Conservation (phyloP, 2,888 invertebrate species). For the Auanema sp. region DNA sequence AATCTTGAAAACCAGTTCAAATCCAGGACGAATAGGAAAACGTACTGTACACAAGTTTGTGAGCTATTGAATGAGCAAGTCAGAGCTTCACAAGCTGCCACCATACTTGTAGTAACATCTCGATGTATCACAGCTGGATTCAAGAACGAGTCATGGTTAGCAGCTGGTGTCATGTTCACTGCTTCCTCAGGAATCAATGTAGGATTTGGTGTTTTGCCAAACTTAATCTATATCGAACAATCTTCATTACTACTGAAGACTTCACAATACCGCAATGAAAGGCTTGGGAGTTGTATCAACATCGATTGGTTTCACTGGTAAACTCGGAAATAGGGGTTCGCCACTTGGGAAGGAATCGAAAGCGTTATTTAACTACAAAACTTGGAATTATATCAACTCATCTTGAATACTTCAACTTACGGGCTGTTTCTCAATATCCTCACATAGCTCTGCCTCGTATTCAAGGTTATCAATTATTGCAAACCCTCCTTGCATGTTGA, state of each 20-base stretch:
- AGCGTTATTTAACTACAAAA: no score
- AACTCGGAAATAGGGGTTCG: slow-evolving; percentile 14
- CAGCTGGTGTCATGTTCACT: neutral
- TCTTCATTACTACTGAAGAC: slow-evolving; percentile 9
- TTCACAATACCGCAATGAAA: neutral
- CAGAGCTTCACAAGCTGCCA: slow-evolving; percentile 34
- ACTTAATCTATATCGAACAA: neutral
- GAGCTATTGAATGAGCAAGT: slow-evolving; percentile 46
- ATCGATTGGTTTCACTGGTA: slow-evolving; percentile 11
- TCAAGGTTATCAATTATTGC: slow-evolving; percentile 62
- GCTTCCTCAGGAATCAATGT: neutral
- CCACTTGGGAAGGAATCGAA: no score
- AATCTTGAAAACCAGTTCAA: no score
- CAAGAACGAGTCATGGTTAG: neutral
- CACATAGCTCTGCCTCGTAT: slow-evolving; percentile 58
- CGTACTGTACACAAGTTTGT: slow-evolving; percentile 35
- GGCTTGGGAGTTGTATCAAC: neutral
- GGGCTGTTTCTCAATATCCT: neutral
- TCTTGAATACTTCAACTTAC: no score
- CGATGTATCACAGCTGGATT: neutral
- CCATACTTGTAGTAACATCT: neutral
- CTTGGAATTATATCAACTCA: no score
- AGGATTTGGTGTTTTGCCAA: neutral
- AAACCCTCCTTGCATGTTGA: slow-evolving; percentile 56
- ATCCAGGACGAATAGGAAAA: neutral